Percentiles rank a stretch among this genome's conserved stretches.
Conservation (phyloP, 1,140 invertebrate genomes). For the Tetramorium alpestre region DNA sequence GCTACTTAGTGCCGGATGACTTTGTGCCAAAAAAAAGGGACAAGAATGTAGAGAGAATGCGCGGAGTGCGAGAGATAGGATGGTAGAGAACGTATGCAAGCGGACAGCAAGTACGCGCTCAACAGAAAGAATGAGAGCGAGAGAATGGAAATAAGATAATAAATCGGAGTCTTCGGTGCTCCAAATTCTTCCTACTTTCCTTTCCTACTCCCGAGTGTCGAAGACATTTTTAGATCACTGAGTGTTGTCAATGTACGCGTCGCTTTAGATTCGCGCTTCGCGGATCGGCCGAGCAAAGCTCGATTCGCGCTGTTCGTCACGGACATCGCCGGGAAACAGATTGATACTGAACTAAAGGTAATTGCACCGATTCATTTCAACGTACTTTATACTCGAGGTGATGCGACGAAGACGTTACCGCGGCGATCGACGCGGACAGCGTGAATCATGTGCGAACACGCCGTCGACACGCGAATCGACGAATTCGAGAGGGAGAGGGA, state of each 20-base stretch:
- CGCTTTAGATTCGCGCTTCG: conserved; percentile 64
- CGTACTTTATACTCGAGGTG: neutral
- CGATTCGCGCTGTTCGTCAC: neutral
- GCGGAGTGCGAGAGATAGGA: conserved; percentile 16
- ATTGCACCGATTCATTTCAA: neutral
- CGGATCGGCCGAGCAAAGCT: conserved; percentile 16
- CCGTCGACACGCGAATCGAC: conserved; percentile 31
- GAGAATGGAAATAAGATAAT: conserved; percentile 45
- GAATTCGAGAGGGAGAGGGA: conserved; percentile 42
- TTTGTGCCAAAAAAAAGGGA: conserved; percentile 72
- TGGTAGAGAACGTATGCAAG: neutral
- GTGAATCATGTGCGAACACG: neutral
- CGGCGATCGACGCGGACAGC: neutral
- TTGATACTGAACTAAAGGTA: neutral
- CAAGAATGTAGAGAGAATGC: conserved; percentile 59
- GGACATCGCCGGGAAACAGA: neutral
- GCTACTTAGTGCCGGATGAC: conserved; percentile 70
- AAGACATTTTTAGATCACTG: conserved; percentile 73
- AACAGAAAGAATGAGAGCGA: neutral
- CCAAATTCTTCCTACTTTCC: conserved; percentile 71
- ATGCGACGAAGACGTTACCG: neutral
- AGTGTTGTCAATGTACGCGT: conserved; percentile 74
- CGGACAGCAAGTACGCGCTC: neutral
- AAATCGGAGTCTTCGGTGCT: conserved; percentile 63
- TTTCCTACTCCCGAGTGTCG: conserved; percentile 66